Percentiles rank a stretch among this genome's conserved stretches.
Conservation (phyloP, 2,888 invertebrate genomes). For the Charanyca ferruginea region DNA sequence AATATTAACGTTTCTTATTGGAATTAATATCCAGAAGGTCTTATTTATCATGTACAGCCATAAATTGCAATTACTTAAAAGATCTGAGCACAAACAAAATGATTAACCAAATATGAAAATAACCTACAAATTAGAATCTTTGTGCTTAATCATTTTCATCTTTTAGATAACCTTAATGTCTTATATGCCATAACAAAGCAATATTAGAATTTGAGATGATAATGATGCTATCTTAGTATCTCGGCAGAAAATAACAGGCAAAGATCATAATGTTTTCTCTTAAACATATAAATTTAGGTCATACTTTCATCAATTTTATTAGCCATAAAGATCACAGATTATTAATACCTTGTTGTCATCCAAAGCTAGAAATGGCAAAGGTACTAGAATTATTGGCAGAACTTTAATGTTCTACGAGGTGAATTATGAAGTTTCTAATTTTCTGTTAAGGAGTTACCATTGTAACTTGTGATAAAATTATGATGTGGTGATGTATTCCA, state of each 20-base stretch:
- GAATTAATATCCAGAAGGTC: constrained; percentile 43
- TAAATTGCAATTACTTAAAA: constrained; percentile 12
- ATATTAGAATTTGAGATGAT: no score
- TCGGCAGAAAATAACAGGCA: background rate
- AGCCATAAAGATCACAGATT: constrained; percentile 35
- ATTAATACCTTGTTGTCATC: constrained; percentile 35
- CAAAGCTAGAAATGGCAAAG: constrained; percentile 11
- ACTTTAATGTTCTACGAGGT: constrained; percentile 19
- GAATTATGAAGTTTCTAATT: constrained; percentile 10
- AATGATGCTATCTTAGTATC: no score
- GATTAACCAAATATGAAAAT: constrained; percentile 23
- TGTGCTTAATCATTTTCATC: constrained; percentile 27
- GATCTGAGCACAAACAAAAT: constrained; percentile 20
- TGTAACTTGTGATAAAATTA: background rate
- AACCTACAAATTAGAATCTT: constrained; percentile 43
- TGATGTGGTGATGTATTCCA: background rate
- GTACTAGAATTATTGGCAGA: constrained; percentile 2
- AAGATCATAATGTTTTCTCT: constrained; percentile 22
- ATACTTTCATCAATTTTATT: constrained; percentile 36
- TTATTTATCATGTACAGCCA: constrained; percentile 2
- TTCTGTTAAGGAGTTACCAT: background rate
- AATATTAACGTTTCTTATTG: constrained; percentile 24
- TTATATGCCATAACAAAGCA: constrained; percentile 3
- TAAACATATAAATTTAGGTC: constrained; percentile 43
- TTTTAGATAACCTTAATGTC: constrained; percentile 21